phyloP scores from a whole-genome alignment of 1,140 invertebrate species.

The Drosophila ananassae region DNA sequence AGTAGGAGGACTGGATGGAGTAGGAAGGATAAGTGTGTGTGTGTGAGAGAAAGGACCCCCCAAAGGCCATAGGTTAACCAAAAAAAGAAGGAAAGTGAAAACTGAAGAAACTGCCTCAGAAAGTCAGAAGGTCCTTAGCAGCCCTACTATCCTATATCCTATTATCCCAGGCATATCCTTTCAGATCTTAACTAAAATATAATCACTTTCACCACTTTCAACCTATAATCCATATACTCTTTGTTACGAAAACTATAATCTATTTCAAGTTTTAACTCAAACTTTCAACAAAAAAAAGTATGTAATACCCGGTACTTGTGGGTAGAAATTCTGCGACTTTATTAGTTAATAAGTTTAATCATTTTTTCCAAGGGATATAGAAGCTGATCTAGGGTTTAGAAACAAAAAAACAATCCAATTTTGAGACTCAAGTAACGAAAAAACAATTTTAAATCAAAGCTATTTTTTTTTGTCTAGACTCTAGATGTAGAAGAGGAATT shows the following conservation, averaged over 20 bases:
- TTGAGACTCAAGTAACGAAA: slow-evolving; percentile 56
- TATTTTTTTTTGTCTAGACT: slow-evolving; percentile 1
- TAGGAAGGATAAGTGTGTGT: neutral
- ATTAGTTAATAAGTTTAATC: slow-evolving; percentile 5
- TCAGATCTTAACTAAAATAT: neutral
- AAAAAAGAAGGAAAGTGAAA: slow-evolving; percentile 19
- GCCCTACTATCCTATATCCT: slow-evolving; percentile 26
- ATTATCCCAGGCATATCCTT: slow-evolving; percentile 10
- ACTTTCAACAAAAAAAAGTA: neutral
- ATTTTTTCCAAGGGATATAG: slow-evolving; percentile 5
- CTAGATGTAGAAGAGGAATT: slow-evolving; percentile 33
- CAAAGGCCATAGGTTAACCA: slow-evolving; percentile 4
- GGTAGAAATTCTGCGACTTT: neutral
- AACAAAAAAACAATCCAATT: slow-evolving; percentile 58
- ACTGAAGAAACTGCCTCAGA: slow-evolving; percentile 57
- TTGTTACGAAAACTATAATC: neutral
- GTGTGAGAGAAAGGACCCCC: neutral
- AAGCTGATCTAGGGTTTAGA: slow-evolving; percentile 12
- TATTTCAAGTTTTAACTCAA: slow-evolving; percentile 3
- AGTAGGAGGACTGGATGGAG: neutral
- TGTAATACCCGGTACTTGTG: too few species aligned
- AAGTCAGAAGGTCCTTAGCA: slow-evolving; percentile 1
- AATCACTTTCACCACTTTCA: neutral
- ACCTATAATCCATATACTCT: slow-evolving; percentile 23
- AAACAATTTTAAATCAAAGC: slow-evolving; percentile 44